Conservation (phyloP, 2,113 vertebrate species). For the Ochotona princeps region DNA sequence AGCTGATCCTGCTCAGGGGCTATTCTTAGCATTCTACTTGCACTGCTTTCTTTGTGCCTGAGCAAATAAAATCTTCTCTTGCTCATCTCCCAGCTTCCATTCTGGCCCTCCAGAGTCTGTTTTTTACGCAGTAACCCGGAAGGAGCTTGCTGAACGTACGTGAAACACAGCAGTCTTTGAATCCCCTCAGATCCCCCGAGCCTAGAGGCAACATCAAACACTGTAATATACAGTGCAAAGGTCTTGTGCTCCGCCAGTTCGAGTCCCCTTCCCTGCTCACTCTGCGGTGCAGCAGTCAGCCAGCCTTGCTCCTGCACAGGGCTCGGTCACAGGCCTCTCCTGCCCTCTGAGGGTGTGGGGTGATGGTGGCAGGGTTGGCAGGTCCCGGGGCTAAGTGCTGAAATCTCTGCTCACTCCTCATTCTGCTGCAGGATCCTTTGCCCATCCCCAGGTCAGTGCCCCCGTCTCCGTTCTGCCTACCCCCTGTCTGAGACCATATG, state of each 20-base stretch:
- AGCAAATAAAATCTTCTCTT: not conserved
- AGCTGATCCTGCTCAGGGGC: not conserved
- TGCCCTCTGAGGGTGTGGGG: too few species aligned
- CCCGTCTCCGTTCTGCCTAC: not conserved
- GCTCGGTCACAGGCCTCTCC: not conserved
- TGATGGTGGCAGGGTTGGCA: not conserved
- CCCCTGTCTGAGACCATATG: not conserved
- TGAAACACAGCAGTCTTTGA: not conserved
- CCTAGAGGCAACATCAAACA: constrained; percentile 21
- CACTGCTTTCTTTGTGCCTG: not conserved
- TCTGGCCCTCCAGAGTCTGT: not conserved
- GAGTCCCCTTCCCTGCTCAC: not conserved
- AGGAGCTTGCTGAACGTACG: not conserved
- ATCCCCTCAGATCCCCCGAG: not conserved
- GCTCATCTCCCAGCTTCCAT: not conserved
- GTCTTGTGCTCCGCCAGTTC: too few species aligned
- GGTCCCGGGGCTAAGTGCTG: not conserved
- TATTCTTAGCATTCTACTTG: not conserved
- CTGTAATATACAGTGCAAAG: not conserved
- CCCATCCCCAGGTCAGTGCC: not conserved
- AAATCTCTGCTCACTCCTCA: not conserved
- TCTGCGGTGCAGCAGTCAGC: not conserved
- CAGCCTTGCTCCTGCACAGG: not conserved
- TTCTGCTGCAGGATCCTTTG: not conserved
- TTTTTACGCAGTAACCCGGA: not conserved